A percentile compares a stretch with the other conserved stretches of the same genome.
These are phyloP conservation scores for Cyclophora albipunctata DNA, from an alignment of 2,888 invertebrate genomes.

Conservation along the genomic window DNA sequence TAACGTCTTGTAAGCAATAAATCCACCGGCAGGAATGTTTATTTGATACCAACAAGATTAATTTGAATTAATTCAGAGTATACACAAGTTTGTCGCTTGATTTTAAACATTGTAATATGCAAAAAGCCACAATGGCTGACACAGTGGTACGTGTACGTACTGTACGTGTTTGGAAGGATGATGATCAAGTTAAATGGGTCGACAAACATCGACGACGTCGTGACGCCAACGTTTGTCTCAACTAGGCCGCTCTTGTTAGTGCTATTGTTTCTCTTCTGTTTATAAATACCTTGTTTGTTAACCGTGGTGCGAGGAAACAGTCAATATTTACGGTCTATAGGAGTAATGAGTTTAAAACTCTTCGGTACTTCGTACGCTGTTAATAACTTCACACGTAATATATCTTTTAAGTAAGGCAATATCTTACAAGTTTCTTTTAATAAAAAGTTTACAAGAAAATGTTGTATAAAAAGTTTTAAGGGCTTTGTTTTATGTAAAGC, in stretches of 20 bases:
- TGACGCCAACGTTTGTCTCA: constrained; percentile 55
- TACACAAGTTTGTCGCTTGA: too few relatives aligned
- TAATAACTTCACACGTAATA: too few relatives aligned
- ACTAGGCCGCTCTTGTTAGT: constrained; percentile 67
- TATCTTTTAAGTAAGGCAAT: too few relatives aligned
- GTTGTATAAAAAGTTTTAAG: too few relatives aligned
- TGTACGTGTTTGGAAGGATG: constrained; percentile 6
- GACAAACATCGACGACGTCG: constrained; percentile 42
- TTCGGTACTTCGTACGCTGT: too few relatives aligned
- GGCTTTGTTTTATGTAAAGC: too few relatives aligned
- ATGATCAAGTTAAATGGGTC: constrained; percentile 57
- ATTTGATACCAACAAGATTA: too few relatives aligned
- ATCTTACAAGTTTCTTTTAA: too few relatives aligned
- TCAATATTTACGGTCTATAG: constrained; percentile 4
- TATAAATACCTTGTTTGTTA: constrained; percentile 29
- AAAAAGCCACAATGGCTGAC: neutral
- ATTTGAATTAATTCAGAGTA: too few relatives aligned
- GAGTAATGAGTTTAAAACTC: neutral
- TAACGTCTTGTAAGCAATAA: constrained; percentile 6
- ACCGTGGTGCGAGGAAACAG: constrained; percentile 16
- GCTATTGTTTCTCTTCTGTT: constrained; percentile 54
- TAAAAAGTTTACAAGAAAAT: too few relatives aligned
- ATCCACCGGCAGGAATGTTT: neutral
- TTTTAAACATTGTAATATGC: too few relatives aligned
- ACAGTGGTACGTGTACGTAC: too few relatives aligned